phyloP scores from a whole-genome alignment of 2,113 vertebrate species.

The Octodon degus region DNA sequence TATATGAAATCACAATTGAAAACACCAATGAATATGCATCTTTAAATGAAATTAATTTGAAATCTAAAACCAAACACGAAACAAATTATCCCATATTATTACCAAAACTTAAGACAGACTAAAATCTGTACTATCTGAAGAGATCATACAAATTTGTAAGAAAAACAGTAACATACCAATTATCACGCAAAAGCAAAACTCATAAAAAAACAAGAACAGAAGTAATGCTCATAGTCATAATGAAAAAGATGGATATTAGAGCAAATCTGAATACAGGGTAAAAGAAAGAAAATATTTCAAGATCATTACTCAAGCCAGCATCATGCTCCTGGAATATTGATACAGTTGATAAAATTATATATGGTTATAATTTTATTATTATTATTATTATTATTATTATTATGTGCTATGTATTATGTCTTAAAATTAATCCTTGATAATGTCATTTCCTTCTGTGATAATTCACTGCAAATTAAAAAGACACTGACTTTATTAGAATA shows the following conservation, averaged over 20 bases:
- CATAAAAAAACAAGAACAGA: neutral
- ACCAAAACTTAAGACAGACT: neutral
- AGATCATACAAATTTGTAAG: neutral
- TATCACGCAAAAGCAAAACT: neutral
- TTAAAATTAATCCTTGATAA: neutral
- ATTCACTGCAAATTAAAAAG: neutral
- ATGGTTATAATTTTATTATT: neutral
- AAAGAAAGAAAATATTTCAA: neutral
- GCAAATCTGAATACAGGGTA: neutral
- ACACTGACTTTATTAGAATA: neutral
- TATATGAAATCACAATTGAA: conserved; percentile 9
- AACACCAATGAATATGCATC: neutral
- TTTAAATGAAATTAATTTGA: conserved; percentile 45
- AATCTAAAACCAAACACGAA: conserved; percentile 32
- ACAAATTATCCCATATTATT: neutral
- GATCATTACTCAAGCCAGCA: neutral
- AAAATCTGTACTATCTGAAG: neutral
- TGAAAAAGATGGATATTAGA: neutral
- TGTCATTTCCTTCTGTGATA: neutral
- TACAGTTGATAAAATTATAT: neutral
- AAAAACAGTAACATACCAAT: neutral
- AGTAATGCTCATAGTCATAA: neutral
- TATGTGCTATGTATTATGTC: neutral
- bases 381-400: neutral
- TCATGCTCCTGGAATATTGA: neutral